Evolutionary conservation across 2,113 vertebrate species (phyloP).

Genomic region (Mustelus asterias): DNA sequence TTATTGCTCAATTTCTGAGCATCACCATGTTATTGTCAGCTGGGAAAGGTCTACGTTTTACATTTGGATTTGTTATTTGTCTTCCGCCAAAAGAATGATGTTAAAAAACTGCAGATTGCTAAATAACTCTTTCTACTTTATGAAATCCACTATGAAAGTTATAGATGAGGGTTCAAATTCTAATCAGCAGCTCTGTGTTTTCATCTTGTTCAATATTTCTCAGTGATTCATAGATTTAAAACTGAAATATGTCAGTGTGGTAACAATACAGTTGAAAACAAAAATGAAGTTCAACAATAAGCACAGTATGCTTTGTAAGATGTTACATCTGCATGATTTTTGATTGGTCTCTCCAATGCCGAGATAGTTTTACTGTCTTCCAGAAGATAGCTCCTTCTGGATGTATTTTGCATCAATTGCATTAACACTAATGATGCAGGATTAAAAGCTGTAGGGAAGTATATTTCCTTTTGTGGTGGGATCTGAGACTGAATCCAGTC

Average conservation of each 20-base stretch:
- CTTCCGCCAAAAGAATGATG: neutral
- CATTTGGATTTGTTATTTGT: neutral
- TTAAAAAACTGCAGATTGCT: neutral
- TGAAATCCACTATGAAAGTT: slow-evolving; percentile 1
- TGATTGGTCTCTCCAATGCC: neutral
- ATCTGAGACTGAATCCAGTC: neutral
- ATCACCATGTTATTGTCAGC: neutral
- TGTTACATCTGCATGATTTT: neutral
- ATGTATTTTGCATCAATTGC: slow-evolving; percentile 6
- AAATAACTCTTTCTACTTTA: neutral
- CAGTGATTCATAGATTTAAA: neutral
- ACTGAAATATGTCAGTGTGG: neutral
- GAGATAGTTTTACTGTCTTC: neutral
- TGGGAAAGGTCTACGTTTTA: neutral
- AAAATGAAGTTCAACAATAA: neutral
- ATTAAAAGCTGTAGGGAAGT: neutral
- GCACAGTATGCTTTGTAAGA: neutral
- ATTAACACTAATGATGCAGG: neutral
- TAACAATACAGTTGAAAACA: neutral
- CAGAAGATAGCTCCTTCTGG: neutral
- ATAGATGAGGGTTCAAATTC: neutral
- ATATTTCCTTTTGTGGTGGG: neutral
- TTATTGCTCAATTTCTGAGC: neutral
- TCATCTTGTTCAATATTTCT: slow-evolving; percentile 7
- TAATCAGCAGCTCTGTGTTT: neutral